Percentiles rank a stretch among this genome's conserved stretches.
Conservation (phyloP, 2,888 invertebrate species). For the Macrosiphum euphorbiae region DNA sequence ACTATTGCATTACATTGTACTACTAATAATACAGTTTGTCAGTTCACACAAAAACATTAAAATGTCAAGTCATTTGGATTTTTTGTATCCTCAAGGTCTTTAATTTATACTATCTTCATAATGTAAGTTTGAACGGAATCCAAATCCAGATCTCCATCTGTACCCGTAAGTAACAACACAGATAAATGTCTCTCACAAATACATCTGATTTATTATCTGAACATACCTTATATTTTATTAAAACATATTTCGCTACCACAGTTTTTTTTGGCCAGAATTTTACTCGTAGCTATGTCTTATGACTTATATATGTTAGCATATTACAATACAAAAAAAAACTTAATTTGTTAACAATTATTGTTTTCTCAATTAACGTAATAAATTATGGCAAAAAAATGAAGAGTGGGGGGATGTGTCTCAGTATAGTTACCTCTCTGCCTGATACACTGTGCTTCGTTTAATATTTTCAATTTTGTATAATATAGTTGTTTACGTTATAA, state of each 20-base stretch:
- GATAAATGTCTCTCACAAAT: not conserved
- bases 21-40: constrained; percentile 1
- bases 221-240: not conserved
- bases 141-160: not conserved
- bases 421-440: not conserved
- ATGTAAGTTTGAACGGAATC: constrained; percentile 21
- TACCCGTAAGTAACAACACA: not conserved
- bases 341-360: not conserved
- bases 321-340: not conserved
- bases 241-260: not conserved
- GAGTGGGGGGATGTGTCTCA: not conserved
- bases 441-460: not conserved
- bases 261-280: not conserved
- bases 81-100: constrained; percentile 38
- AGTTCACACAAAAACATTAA: constrained; percentile 31
- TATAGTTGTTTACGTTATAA: not conserved
- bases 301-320: not conserved
- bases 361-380: not conserved
- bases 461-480: not conserved
- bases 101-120: not conserved
- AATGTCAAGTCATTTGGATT: constrained; percentile 41
- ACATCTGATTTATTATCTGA: not conserved
- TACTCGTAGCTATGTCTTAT: not conserved
- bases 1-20: constrained; percentile 14
- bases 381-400: not conserved